phyloP scores from a whole-genome alignment of 2,888 invertebrate genomes.

The Clunio marinus region DNA sequence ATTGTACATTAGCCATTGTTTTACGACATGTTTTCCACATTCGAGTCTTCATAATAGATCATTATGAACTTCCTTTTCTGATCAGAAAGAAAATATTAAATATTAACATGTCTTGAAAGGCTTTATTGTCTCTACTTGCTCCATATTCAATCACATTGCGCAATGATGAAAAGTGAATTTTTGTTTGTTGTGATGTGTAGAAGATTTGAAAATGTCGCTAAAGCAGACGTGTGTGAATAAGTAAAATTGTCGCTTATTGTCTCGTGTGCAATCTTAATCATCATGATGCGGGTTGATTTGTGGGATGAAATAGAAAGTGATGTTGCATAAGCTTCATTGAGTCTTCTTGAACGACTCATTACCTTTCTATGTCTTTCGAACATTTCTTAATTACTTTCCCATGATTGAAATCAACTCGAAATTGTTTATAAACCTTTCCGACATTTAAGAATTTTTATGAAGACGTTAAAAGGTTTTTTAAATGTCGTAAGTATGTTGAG shows the following conservation, averaged over 20 bases:
- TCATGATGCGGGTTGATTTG: background rate
- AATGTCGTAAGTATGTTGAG: no score
- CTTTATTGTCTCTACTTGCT: background rate
- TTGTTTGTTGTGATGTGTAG: no score
- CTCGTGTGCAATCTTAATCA: background rate
- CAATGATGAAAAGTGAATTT: no score
- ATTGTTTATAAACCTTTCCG: no score
- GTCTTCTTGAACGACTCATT: background rate
- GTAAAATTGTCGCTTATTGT: background rate
- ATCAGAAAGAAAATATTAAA: background rate
- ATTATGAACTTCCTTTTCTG: background rate
- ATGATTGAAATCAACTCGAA: no score
- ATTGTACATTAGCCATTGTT: background rate
- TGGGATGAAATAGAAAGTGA: conserved; percentile 2
- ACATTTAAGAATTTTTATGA: no score
- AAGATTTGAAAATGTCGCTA: no score
- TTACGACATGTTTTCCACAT: background rate
- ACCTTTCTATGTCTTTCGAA: background rate
- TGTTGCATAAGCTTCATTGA: background rate
- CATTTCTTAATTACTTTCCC: no score
- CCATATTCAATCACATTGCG: background rate
- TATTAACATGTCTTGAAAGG: background rate
- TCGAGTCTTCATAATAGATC: background rate
- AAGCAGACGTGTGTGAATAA: background rate
- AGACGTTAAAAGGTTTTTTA: no score